Conservation (phyloP, 2,888 invertebrate genomes). For the Drosophila aldrichi region DNA sequence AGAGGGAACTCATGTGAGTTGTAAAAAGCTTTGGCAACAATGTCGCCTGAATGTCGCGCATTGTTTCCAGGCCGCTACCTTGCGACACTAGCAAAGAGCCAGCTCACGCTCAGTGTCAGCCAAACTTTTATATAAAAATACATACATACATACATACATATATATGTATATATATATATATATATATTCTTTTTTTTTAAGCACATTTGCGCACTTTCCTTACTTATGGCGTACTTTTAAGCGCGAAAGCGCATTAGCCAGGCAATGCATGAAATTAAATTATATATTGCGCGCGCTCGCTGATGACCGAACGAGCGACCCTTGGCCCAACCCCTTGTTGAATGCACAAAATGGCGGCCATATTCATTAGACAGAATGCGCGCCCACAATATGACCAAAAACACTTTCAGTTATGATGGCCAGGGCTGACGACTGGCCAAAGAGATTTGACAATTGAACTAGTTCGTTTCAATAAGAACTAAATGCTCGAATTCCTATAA, state of each 20-base stretch:
- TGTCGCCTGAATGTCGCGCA: constrained; percentile 81
- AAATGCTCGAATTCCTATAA: not conserved
- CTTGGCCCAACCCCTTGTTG: not conserved
- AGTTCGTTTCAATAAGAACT: not conserved
- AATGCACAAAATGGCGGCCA: constrained; percentile 40
- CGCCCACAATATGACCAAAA: constrained; percentile 42
- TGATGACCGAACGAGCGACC: constrained; percentile 38
- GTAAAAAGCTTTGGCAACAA: constrained; percentile 81
- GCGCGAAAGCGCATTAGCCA: constrained; percentile 79
- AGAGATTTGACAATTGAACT: not conserved
- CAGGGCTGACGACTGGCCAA: constrained; percentile 21
- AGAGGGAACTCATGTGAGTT: constrained; percentile 70
- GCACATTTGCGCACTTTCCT: constrained; percentile 77
- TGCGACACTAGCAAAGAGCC: constrained; percentile 43
- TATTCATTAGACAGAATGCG: constrained; percentile 51
- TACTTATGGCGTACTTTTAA: constrained; percentile 77
- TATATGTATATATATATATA: constrained; percentile 17
- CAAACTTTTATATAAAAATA: constrained; percentile 45
- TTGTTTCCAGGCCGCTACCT: constrained; percentile 78
- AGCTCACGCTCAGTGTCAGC: constrained; percentile 19
- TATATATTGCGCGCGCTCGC: constrained; percentile 53
- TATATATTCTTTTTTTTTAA: constrained; percentile 57
- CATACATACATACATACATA: too few relatives aligned
- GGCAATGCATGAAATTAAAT: constrained; percentile 81
- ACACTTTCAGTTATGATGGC: constrained; percentile 43